Evolutionary conservation across 2,797 vertebrate genomes (phyloP), one percentile per base, ranked within the genome.

Genomic region (Darevskia mixta): DNA sequence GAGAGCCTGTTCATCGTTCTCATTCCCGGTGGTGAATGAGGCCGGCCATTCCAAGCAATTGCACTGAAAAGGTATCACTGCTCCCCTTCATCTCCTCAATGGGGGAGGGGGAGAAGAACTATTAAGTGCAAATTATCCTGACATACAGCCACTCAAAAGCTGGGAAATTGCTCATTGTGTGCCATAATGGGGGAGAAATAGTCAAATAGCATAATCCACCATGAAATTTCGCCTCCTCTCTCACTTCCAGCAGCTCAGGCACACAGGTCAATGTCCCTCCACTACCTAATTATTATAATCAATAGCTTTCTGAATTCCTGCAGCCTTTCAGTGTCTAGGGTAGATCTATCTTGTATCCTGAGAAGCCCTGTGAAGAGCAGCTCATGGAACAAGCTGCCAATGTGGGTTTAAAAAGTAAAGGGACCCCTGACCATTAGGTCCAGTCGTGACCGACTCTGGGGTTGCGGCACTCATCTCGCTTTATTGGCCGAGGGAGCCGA

Each of bases 111-210:
- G n/a, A 15, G 15, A 27, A 15, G 15, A 27, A 17, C 49, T 41
- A 77, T 77, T 66, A 85, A 76, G 71, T 29, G 38, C 58, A n/a
- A 75, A 76, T 77, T 85, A 86, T 49, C 58, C 58, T 43, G 55
- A 77, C 83, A 75, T 43, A 64, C 71, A 23, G 32, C 55, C 29
- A 23, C 32, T 43, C 55, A 11, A 64, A 66, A 38, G 27, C 17
- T 27, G 38, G 17, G 58, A 85, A 43, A 85, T 41, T 41, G 49
- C 72, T 64, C 73, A 7, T 75, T 66, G 43, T 76, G 83, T 64
- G 35, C 17, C 25, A 76, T 76, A 85, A 85, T 77, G 55, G 83
- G 83, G 41, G 73, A 77, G 55, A 64, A 76, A 85, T 85, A 76
- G 83, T 32, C 66, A 18, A 43, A 71, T n/a, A n/a, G 29, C 5